A percentile compares a stretch with the other conserved stretches of the same genome.
phyloP scores from a whole-genome alignment of 2,797 vertebrate species.

The Pteropus rufus region DNA sequence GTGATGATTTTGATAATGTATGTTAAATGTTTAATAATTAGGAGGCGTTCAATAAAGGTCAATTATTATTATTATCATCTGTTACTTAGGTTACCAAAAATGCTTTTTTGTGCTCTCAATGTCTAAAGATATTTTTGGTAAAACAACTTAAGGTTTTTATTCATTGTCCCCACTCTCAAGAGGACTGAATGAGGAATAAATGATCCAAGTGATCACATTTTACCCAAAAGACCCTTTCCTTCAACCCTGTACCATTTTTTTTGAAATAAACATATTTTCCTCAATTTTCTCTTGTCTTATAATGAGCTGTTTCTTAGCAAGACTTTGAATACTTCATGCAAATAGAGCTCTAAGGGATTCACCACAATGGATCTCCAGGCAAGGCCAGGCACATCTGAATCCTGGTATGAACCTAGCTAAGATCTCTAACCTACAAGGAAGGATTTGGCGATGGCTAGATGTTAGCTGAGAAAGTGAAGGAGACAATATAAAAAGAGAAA shows the following conservation, averaged over 20 bases:
- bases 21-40: neutral
- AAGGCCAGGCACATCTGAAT: neutral
- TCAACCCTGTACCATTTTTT: neutral
- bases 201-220: neutral
- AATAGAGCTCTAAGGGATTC: neutral
- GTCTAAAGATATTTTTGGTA: conserved; percentile 20
- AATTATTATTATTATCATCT: neutral
- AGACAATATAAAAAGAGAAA: neutral
- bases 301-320: neutral
- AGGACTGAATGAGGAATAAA: neutral
- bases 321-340: neutral
- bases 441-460: neutral
- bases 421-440: neutral
- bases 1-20: neutral
- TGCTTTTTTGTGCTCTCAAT: neutral
- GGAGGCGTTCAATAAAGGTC: neutral
- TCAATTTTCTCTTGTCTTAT: neutral
- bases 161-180: neutral
- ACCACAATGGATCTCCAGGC: neutral
- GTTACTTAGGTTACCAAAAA: neutral
- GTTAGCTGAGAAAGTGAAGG: neutral
- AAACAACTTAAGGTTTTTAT: neutral
- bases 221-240: neutral
- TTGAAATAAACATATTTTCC: neutral
- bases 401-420: neutral